These are phyloP conservation scores for Spodoptera frugiperda DNA, from an alignment of 1,140 invertebrate species.

Conservation along the genomic window DNA sequence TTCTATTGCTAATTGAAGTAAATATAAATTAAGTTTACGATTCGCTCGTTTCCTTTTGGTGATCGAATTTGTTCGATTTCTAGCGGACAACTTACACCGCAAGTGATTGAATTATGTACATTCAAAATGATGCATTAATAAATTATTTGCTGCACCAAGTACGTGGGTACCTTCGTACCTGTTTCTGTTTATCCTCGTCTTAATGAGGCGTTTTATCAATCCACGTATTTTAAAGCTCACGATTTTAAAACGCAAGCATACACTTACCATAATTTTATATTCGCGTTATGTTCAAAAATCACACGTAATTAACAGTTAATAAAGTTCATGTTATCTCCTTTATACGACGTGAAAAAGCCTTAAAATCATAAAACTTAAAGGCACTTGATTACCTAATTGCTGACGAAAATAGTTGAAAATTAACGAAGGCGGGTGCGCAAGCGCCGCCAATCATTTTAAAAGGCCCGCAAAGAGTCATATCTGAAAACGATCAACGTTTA, in stretches of 20 bases:
- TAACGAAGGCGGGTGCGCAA: constrained; percentile 18
- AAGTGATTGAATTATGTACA: not conserved
- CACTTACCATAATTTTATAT: too few relatives aligned
- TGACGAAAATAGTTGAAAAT: constrained; percentile 34
- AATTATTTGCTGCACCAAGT: too few relatives aligned
- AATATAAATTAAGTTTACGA: not conserved
- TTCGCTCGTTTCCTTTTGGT: not conserved
- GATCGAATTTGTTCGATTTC: not conserved
- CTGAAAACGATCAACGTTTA: constrained; percentile 54
- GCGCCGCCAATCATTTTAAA: constrained; percentile 57
- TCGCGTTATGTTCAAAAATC: not conserved
- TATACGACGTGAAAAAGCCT: not conserved
- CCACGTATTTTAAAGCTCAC: too few relatives aligned
- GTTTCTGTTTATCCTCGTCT: too few relatives aligned
- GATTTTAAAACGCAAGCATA: too few relatives aligned
- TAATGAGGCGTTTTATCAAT: too few relatives aligned
- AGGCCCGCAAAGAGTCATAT: constrained; percentile 53
- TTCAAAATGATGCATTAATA: not conserved
- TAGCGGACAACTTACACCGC: not conserved
- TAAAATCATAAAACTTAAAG: constrained; percentile 26
- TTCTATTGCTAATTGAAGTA: not conserved
- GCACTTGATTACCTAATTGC: constrained; percentile 30
- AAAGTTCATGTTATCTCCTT: constrained; percentile 8
- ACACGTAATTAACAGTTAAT: constrained; percentile 16
- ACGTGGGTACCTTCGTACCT: too few relatives aligned